phyloP scores from a whole-genome alignment of 2,888 invertebrate species.

The Nycteola revayana region DNA sequence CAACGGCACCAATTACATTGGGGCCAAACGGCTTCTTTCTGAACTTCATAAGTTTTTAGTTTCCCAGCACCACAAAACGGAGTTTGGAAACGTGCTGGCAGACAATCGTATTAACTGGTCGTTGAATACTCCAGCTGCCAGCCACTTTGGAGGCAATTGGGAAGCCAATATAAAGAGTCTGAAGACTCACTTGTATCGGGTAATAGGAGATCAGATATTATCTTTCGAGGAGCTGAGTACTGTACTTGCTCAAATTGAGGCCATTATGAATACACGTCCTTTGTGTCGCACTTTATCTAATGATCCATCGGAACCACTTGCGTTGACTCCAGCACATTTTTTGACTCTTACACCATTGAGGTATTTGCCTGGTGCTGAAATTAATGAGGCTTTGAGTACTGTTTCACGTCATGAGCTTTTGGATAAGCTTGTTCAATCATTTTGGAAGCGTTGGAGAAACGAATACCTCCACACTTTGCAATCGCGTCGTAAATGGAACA shows the following conservation, averaged over 20 bases:
- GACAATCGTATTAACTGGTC: conserved; percentile 4
- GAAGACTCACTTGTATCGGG: conserved; percentile 1
- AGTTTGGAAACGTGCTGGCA: background rate
- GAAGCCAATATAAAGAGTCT: conserved; percentile 3
- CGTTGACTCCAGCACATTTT: conserved; percentile 19
- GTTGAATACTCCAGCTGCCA: conserved; percentile 1
- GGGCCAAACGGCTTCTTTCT: conserved; percentile 7
- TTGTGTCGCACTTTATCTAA: conserved; percentile 2
- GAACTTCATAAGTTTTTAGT: conserved; percentile 9
- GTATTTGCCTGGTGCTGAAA: conserved; percentile 7
- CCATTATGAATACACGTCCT: no score
- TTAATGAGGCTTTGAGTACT: no score
- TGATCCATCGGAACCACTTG: conserved; percentile 3
- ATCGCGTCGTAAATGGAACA: no score
- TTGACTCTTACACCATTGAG: conserved; percentile 6
- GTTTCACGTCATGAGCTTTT: no score
- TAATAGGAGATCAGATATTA: conserved; percentile 1
- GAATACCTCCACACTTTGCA: no score
- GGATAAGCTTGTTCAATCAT: no score
- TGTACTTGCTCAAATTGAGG: conserved; percentile 1
- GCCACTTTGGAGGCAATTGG: conserved; percentile 8
- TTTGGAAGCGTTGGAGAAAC: no score
- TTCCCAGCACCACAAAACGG: background rate
- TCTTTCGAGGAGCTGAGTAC: conserved; percentile 3
- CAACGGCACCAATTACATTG: conserved; percentile 37